Conservation (phyloP, 2,113 vertebrate species). For the Alectura lathami region DNA sequence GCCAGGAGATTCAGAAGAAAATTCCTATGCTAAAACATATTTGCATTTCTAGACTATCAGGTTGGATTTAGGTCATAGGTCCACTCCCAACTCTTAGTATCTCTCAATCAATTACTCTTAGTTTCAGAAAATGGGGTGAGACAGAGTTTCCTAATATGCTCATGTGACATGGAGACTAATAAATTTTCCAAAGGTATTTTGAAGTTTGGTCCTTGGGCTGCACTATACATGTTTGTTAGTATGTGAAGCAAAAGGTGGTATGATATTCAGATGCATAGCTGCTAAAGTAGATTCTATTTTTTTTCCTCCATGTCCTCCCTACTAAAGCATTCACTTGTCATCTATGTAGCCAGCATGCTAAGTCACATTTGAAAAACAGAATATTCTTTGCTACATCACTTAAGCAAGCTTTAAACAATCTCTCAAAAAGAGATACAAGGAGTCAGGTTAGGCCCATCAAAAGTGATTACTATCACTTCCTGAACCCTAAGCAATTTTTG, state of each 20-base stretch:
- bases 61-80: not conserved
- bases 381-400: not conserved
- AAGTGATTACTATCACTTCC: accelerated
- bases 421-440: not conserved
- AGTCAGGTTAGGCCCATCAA: not conserved
- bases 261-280: accelerated
- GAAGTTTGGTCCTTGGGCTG: not conserved
- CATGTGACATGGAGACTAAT: not conserved
- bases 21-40: not conserved
- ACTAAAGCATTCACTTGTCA: not conserved
- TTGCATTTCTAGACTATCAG: not conserved
- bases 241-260: not conserved
- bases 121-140: not conserved
- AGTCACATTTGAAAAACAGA: not conserved
- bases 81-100: not conserved
- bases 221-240: not conserved
- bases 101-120: not conserved
- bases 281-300: not conserved
- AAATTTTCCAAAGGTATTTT: not conserved
- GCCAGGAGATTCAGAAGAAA: not conserved
- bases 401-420: not conserved
- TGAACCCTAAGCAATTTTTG: not conserved
- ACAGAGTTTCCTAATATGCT: not conserved
- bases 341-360: not conserved
- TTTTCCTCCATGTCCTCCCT: not conserved